Conservation (phyloP, 2,888 invertebrate species). For the Melinaea marsaeus region DNA sequence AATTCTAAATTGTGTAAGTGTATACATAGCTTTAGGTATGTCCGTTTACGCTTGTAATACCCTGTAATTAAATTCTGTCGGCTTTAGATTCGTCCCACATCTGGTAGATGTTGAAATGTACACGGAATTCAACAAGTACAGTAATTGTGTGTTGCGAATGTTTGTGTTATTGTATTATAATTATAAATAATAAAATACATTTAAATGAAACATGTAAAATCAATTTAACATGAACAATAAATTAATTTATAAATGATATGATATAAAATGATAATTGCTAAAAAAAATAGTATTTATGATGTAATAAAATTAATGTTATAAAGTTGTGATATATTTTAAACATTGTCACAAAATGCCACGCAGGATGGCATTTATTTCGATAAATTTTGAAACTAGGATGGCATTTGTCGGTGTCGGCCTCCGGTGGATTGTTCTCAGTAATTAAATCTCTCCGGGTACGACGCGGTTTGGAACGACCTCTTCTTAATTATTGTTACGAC, state of each 20-base stretch:
- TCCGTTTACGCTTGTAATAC: slow-evolving; percentile 24
- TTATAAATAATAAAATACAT: background rate
- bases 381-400: slow-evolving; percentile 14
- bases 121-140: slow-evolving; percentile 5
- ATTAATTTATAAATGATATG: too few species aligned
- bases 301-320: too few species aligned
- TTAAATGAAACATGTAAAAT: background rate
- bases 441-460: slow-evolving; percentile 73
- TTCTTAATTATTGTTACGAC: slow-evolving; percentile 76
- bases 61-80: slow-evolving; percentile 35
- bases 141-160: slow-evolving; percentile 10
- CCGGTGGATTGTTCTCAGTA: slow-evolving; percentile 62
- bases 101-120: slow-evolving; percentile 23
- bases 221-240: too few species aligned
- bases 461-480: slow-evolving; percentile 72
- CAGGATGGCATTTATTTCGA: background rate
- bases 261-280: too few species aligned
- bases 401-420: slow-evolving; percentile 22
- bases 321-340: background rate
- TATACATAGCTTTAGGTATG: slow-evolving; percentile 10
- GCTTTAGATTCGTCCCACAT: slow-evolving; percentile 33
- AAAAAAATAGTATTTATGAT: too few species aligned
- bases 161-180: slow-evolving; percentile 8
- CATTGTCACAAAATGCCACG: background rate
- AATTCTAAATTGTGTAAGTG: too few species aligned